Evolutionary conservation across 2,888 invertebrate genomes (phyloP).

Genomic region (Orchesellides sinensis): DNA sequence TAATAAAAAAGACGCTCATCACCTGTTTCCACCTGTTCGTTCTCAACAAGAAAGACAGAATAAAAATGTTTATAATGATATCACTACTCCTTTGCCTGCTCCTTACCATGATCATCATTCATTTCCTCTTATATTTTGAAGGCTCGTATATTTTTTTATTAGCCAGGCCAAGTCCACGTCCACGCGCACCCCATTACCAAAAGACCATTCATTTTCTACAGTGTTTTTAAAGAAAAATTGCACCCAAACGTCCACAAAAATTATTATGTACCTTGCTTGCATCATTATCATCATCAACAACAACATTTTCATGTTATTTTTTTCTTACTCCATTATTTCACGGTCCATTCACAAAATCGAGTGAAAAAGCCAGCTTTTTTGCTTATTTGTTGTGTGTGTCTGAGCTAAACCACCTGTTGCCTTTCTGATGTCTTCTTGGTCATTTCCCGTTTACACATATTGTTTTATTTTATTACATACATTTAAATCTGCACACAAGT

Average conservation of each 20-base stretch:
- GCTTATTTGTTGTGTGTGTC: too few relatives aligned
- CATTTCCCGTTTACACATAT: slow-evolving; percentile 26
- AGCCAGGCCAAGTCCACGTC: slow-evolving; percentile 11
- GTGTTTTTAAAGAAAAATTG: slow-evolving; percentile 17
- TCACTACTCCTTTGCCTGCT: slow-evolving; percentile 15
- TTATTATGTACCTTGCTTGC: slow-evolving; percentile 25
- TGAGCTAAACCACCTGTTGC: slow-evolving; percentile 45
- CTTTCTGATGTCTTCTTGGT: background rate
- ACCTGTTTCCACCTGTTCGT: slow-evolving; percentile 42
- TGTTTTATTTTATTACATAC: slow-evolving; percentile 2
- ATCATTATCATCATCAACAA: too few relatives aligned
- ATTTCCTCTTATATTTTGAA: background rate
- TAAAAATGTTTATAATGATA: too few relatives aligned
- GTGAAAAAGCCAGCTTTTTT: slow-evolving; percentile 37
- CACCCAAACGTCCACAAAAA: slow-evolving; percentile 60
- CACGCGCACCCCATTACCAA: slow-evolving; percentile 57
- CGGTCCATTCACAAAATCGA: slow-evolving; percentile 63
- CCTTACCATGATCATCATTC: background rate
- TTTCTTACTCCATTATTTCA: slow-evolving; percentile 47
- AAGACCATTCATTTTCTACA: slow-evolving; percentile 33
- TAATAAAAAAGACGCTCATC: too few relatives aligned
- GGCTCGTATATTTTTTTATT: slow-evolving; percentile 10
- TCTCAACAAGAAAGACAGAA: slow-evolving; percentile 31
- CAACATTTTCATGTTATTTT: slow-evolving; percentile 5
- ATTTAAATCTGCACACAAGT: too few relatives aligned